These are phyloP conservation scores for Druon quercuslanigerum DNA, from an alignment of 1,140 invertebrate species.

Conservation along the genomic window DNA sequence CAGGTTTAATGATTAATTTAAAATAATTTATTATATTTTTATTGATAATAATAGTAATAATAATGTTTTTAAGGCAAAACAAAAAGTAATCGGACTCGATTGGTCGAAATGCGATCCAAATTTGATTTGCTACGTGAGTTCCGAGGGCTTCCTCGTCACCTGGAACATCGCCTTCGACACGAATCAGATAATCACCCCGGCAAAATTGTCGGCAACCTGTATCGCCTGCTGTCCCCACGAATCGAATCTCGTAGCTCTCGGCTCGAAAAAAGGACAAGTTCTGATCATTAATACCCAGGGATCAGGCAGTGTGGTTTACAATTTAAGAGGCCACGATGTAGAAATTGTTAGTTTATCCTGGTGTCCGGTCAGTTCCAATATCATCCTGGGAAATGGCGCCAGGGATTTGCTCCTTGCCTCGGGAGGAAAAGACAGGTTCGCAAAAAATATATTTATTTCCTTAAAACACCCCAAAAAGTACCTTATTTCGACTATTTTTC, in stretches of 20 bases:
- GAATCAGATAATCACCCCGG: constrained; percentile 67
- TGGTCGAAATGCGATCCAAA: constrained; percentile 77
- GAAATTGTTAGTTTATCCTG: constrained; percentile 83
- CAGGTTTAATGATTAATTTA: no score
- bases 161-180: constrained; percentile 81
- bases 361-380: constrained; percentile 80
- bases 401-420: constrained; percentile 76
- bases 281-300: constrained; percentile 79
- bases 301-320: constrained; percentile 78
- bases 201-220: constrained; percentile 76
- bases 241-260: constrained; percentile 79
- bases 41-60: background rate
- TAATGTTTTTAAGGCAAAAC: constrained; percentile 57
- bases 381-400: constrained; percentile 63
- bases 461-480: no score
- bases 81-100: constrained; percentile 75
- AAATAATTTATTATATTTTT: background rate
- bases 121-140: constrained; percentile 75
- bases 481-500: no score
- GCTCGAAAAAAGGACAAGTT: constrained; percentile 80
- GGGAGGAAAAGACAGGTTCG: constrained; percentile 73
- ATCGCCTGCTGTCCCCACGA: constrained; percentile 81
- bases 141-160: constrained; percentile 77
- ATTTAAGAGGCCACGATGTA: constrained; percentile 83
- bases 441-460: constrained; percentile 1